Evolutionary conservation across 2,113 vertebrate species (phyloP), one percentile per base, ranked within the genome.

Genomic region (Salvator merianae): DNA sequence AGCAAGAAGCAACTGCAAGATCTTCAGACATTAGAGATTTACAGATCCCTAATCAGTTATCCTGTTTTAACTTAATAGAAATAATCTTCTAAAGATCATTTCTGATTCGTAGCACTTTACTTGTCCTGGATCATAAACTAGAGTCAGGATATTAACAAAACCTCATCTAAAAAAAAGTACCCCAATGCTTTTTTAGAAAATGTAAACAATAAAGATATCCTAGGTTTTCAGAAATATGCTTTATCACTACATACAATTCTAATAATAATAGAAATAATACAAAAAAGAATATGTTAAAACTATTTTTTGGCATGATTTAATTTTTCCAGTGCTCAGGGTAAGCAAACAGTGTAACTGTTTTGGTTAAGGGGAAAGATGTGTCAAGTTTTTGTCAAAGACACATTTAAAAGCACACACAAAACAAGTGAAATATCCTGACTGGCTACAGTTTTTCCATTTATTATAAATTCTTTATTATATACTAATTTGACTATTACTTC

Each of bases 301-400:
- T 5, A 13, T 10, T 43, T 36, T n/a, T 3, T 30, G 77, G 72
- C 70, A 82, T 59, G 34, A 66, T 80, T 71, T 59, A 84, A 36
- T n/a, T 78, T 2, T 9, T 16, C 26, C 32, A 59, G 18, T 32
- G 43, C 79, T 43, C 83, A 74, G 50, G 9, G 72, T 43, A 86
- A 90, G 50, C 66, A n/a, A 68, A 79, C 73, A 50, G 20, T n/a
- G 65, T 75, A 79, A 87, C 26, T 79, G 76, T 83, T 71, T 73
- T 79, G 81, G 66, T 68, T 83, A 77, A 12, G 40, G 50, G 85
- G 65, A 50, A 90, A 88, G 91, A 79, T 62, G 85, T 84, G 20
- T 81, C 30, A 82, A 55, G 77, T 70, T 78, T 87, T 88, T 85
- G 79, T 32, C 87, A 81, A 43, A 36, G 34, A 80, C 83, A 77